phyloP scores from a whole-genome alignment of 2,888 invertebrate genomes.

The Melanostoma scalare region DNA sequence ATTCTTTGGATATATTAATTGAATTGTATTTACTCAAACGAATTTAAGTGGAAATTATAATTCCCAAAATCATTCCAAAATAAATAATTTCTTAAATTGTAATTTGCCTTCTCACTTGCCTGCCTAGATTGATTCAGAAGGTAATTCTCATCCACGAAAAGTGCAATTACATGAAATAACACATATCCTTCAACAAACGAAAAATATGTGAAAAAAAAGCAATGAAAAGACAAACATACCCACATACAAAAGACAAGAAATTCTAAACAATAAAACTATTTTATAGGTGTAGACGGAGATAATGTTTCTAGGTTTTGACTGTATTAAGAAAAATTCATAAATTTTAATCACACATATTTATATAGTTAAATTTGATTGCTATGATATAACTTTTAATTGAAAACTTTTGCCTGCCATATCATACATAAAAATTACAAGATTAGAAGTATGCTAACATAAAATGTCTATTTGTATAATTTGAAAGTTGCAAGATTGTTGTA shows the following conservation, averaged over 20 bases:
- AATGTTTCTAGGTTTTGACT: constrained; percentile 11
- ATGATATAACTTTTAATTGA: constrained; percentile 38
- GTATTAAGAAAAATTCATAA: constrained; percentile 13
- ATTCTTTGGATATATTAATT: constrained; percentile 47
- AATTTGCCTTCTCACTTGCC: constrained; percentile 63
- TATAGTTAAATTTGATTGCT: constrained; percentile 1
- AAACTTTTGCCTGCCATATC: constrained; percentile 69
- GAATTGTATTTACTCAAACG: constrained; percentile 47
- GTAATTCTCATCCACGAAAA: constrained; percentile 51
- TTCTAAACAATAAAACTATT: constrained; percentile 11
- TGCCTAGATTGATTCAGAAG: constrained; percentile 44
- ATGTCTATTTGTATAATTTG: not conserved
- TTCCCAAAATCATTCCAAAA: constrained; percentile 52
- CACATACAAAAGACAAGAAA: constrained; percentile 30
- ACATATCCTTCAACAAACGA: not conserved
- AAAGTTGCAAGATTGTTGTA: constrained; percentile 51
- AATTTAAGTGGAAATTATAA: constrained; percentile 55
- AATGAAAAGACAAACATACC: constrained; percentile 52
- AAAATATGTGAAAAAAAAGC: constrained; percentile 37
- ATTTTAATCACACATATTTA: constrained; percentile 44
- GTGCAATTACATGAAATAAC: constrained; percentile 60
- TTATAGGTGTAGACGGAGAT: constrained; percentile 33
- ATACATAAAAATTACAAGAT: constrained; percentile 40
- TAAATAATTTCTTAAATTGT: constrained; percentile 5
- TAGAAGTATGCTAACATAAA: constrained; percentile 6